Conservation (phyloP, 2,113 vertebrate species). For the Nycticorax nycticorax region DNA sequence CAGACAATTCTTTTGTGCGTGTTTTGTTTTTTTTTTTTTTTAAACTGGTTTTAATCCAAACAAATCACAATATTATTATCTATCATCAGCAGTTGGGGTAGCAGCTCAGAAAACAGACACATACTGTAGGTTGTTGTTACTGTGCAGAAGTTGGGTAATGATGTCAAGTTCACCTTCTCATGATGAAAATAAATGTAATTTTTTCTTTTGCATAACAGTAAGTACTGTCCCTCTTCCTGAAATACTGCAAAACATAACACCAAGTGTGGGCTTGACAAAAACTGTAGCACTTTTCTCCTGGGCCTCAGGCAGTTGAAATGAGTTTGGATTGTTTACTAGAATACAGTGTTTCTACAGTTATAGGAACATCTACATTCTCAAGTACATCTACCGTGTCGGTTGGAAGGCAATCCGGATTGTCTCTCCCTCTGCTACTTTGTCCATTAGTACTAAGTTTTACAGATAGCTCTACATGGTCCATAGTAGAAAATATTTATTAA, state of each 20-base stretch:
- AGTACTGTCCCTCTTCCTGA: background rate
- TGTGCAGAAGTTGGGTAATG: background rate
- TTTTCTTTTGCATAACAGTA: background rate
- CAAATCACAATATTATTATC: background rate
- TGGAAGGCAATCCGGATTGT: background rate
- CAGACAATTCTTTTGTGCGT: background rate
- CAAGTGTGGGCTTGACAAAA: background rate
- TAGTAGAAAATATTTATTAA: background rate
- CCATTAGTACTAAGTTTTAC: background rate
- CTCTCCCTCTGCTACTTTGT: background rate
- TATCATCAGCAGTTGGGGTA: background rate
- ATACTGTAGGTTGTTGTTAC: background rate
- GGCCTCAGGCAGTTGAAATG: background rate
- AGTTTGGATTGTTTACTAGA: background rate
- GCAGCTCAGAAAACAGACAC: background rate
- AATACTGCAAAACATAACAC: background rate
- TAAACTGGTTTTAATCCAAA: background rate
- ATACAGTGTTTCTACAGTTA: background rate
- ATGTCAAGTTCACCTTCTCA: background rate
- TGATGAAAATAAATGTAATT: background rate
- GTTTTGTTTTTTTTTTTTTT: background rate
- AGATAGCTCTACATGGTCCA: background rate
- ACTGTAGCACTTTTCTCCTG: background rate
- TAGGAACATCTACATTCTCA: background rate
- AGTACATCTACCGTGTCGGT: rapidly evolving